Conservation (phyloP, 53 echinoderm and acorn worm genomes). For the Holothuria leucospilota region DNA sequence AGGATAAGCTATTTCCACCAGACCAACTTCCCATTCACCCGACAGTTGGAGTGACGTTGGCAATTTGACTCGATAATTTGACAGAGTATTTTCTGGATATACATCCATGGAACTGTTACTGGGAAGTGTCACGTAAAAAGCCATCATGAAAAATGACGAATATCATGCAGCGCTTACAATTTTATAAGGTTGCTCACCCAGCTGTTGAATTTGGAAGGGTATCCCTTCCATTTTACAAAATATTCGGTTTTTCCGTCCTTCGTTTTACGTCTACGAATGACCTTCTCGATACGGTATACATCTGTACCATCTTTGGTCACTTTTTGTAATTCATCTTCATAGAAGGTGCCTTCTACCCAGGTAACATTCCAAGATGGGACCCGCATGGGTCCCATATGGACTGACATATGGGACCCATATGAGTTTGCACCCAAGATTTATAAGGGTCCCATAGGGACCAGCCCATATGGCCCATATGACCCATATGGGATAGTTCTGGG, state of each 20-base stretch:
- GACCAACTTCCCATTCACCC: background rate
- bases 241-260: slow-evolving; percentile 1
- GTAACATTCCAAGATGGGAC: too few species aligned
- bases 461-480: too few species aligned
- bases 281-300: background rate
- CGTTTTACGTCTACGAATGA: background rate
- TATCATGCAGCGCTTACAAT: background rate
- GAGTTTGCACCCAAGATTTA: too few species aligned
- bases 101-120: slow-evolving; percentile 22
- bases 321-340: slow-evolving; percentile 55
- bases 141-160: slow-evolving; percentile 9
- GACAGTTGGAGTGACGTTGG: too few species aligned
- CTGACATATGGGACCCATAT: too few species aligned
- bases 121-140: background rate
- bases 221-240: slow-evolving; percentile 24
- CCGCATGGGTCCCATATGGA: too few species aligned
- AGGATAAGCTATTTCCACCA: slow-evolving; percentile 41
- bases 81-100: slow-evolving; percentile 40
- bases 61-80: background rate
- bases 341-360: slow-evolving; percentile 33
- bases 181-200: background rate
- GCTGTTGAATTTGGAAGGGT: background rate
- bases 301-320: slow-evolving; percentile 22
- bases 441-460: too few species aligned
- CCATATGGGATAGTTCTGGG: too few species aligned